Evolutionary conservation across 2,888 invertebrate species (phyloP), one percentile per base, ranked within the genome.

Genomic region (Lasioglossum marginatum): DNA sequence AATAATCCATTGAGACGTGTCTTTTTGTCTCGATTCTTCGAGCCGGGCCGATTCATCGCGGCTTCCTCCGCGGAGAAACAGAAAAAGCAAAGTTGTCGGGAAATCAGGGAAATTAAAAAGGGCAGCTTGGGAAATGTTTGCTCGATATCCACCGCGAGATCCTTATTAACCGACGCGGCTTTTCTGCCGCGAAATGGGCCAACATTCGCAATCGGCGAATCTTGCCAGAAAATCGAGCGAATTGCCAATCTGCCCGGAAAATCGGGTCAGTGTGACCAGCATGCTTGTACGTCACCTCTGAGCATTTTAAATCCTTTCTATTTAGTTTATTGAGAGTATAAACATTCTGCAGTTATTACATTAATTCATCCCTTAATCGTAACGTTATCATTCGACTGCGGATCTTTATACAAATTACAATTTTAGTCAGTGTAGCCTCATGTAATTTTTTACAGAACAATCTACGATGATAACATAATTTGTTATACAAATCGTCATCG

Each of bases 1-100:
- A 83, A 83, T 83, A 83, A 83, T 76, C 83, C 83, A 83, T 83
- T 83, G 83, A 83, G 43, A 76, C 43, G 72, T 71, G 82, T 83
- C 83, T 83, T 83, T 81, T 83, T 83, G 83, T 83, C 76, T 52
- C 72, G 83, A 83, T 83, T 76, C 76, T 48, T 43, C 81, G 81
- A 4, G 52, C 52, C 27, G 63, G 82, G 70, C 71, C 82, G 76
- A 83, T 83, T 83, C 82, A 81, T 31, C n/a, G 82, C 23, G 37
- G 66, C 66, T 66, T 76, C 63, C 72, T 82, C 68, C n/a, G 27
- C 27, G 57, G 73, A 10, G 60, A 14, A 27, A 14, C 27, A 6
- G 27, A 60, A 27, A 60, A 60, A 27, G 60, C 2, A 57, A 77
- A 48, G 31, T 48, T 31, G 43, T 6, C n/a, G 79, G 57, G 70